Percentiles rank a stretch among this genome's conserved stretches.
These are phyloP conservation scores for Archilochus colubris DNA, from an alignment of 2,113 vertebrate species.

Conservation along the genomic window DNA sequence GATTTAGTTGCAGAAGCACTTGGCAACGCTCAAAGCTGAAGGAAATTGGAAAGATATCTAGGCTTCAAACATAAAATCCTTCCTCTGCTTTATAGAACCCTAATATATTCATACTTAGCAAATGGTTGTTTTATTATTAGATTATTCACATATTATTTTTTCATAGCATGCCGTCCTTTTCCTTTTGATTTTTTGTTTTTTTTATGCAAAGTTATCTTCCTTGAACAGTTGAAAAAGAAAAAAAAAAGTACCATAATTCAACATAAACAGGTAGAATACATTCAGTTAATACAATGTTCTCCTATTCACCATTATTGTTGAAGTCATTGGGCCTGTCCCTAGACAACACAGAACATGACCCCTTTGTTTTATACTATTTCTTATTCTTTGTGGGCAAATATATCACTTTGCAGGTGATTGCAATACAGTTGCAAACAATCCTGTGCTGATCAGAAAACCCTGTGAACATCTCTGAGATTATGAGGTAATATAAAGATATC, in stretches of 20 bases:
- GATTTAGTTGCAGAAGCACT: background rate
- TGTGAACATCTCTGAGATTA: too few relatives aligned
- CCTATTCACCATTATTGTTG: background rate
- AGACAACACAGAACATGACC: background rate
- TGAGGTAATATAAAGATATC: too few relatives aligned
- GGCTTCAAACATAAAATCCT: background rate
- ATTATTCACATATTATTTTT: background rate
- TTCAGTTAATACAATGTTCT: background rate
- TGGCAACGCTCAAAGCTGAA: background rate
- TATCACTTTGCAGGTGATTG: background rate
- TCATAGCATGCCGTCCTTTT: background rate
- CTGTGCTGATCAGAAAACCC: background rate
- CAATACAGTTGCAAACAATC: background rate
- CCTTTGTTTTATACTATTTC: background rate
- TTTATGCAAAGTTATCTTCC: background rate
- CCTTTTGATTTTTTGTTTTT: background rate
- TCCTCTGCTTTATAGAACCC: background rate
- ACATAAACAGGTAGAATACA: background rate
- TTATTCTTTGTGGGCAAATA: conserved; percentile 12
- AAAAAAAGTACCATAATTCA: background rate
- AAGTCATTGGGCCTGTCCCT: background rate
- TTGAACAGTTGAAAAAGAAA: background rate
- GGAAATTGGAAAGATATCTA: background rate
- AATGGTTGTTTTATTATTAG: background rate
- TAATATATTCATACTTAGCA: background rate